Evolutionary conservation across 2,888 invertebrate species (phyloP), one percentile per base, ranked within the genome.

Genomic region (Macaria liturata): DNA sequence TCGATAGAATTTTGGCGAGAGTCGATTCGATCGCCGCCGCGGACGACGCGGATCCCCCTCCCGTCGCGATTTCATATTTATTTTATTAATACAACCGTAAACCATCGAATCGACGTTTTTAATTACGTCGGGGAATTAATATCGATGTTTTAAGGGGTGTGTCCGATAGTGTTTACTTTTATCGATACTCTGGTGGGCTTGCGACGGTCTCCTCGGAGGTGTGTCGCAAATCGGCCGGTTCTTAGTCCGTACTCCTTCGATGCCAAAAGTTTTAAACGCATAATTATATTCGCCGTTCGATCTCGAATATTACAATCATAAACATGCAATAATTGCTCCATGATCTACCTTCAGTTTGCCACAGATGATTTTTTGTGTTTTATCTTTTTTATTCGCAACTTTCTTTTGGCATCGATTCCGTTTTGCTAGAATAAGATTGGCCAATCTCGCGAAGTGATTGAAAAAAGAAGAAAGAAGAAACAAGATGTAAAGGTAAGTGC

Each of bases 81-180:
- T 68, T 68, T 73, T 65, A 78, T 73, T 76, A 65, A 75, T 70
- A 74, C 73, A 78, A 66, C 78, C 78, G 75, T 82, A 84, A 83
- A 84, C 66, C 75, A 80, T 75, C 74, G 72, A 76, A 75, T 75
- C 69, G 77, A 80, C 77, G 71, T 80, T 81, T 83, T 83, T 80
- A 83, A 84, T 84, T 82, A 76, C 77, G 59, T 71, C 67, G 45
- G 68, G 68, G 71, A 74, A 78, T 80, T 76, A 78, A 81, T 81
- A 81, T 75, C 75, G 79, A 73, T 69, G 79, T 52, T 60, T 69
- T 66, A 69, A 79, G 70, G 81, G 86, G 84, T 81, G 84, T 86
- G 84, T 86, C 88, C 86, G 90, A 88, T 85, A 83, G 88, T 87
- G 89, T 86, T 84, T 85, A 84, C 83, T 74, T 81, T 78, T 80